phyloP scores from a whole-genome alignment of 2,888 invertebrate genomes.

The Hirtodrosophila confusa region DNA sequence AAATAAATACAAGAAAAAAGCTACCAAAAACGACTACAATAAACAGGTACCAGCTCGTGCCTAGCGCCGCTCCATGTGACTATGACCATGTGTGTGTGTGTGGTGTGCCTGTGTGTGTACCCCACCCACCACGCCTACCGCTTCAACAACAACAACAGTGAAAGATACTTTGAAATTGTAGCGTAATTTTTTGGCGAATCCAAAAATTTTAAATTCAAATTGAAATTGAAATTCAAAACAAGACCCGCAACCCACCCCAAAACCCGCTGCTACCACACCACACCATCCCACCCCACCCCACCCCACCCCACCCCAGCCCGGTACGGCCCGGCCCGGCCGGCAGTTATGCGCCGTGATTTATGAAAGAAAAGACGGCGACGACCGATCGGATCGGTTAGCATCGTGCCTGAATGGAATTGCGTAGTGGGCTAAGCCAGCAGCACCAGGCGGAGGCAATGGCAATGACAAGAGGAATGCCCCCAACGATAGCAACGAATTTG shows the following conservation, averaged over 20 bases:
- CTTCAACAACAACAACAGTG: slow-evolving; percentile 9
- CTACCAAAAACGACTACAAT: slow-evolving; percentile 40
- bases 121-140: slow-evolving; percentile 55
- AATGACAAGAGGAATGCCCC: neutral
- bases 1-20: slow-evolving; percentile 54
- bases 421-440: slow-evolving; percentile 37
- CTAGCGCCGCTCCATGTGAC: slow-evolving; percentile 67
- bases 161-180: slow-evolving; percentile 45
- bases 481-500: no score
- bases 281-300: neutral
- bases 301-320: neutral
- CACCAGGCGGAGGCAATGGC: slow-evolving; percentile 2
- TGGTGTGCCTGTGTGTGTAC: slow-evolving; percentile 14
- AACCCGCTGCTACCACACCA: neutral
- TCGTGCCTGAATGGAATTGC: slow-evolving; percentile 59
- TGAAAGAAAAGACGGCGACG: slow-evolving; percentile 46
- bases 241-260: slow-evolving; percentile 5
- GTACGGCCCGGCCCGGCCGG: slow-evolving; percentile 2
- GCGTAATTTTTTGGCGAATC: slow-evolving; percentile 41
- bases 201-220: slow-evolving; percentile 25
- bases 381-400: slow-evolving; percentile 35
- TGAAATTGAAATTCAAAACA: slow-evolving; percentile 39
- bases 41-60: slow-evolving; percentile 77
- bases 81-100: slow-evolving; percentile 11
- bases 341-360: slow-evolving; percentile 62